Base-by-base conservation (phyloP, 2,113 vertebrate genomes). In the Tyrannus savana region DNA sequence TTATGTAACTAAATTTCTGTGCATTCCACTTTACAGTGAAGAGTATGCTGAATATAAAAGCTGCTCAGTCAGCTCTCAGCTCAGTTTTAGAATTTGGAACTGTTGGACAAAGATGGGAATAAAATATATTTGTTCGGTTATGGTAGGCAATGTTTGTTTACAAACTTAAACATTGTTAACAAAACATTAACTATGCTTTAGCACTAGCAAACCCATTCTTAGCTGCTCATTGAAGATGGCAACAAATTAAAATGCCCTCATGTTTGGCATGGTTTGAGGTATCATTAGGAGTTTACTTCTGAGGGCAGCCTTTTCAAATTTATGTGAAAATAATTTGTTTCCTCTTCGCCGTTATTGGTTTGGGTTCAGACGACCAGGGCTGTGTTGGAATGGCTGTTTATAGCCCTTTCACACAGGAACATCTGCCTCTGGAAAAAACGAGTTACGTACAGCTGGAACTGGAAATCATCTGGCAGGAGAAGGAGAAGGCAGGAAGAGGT, bases 401-500 rank as follows among this genome's bases (percentile, higher is more conserved):
- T 19, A 84, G 37, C 5, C 15, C 27, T 53, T 66, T 50, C 4
- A 6, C 22, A 55, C 35, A 74, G 59, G 35, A 79, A 59, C 19
- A 63, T 69, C 50, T 89, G 62, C 49, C 55, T 71, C 63, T 79
- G 41, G 47, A 84, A 84, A 93, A 78, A 62, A 7, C 6, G 23
- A 58, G 27, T 50, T 79, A 49, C 24, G 68, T 58, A 62, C 21
- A 89, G 66, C 9, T 80, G 67, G 42, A 90, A 46, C 7, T 41
- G 71, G 60, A 94, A 83, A 68, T 80, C 31, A 71, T 64, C 47
- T 84, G 66, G 37, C 46, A 37, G 42, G n/a, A 60, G 52, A 84
- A 89, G 74, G 60, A 58, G 59, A 64, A 89, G 69, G 52, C 77
- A 89, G 82, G 88, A 97, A 66, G 67, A 73, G 56, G 31, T 90